Evolutionary conservation across 1,140 invertebrate genomes (phyloP).

Genomic region (Zaprionus davidi): DNA sequence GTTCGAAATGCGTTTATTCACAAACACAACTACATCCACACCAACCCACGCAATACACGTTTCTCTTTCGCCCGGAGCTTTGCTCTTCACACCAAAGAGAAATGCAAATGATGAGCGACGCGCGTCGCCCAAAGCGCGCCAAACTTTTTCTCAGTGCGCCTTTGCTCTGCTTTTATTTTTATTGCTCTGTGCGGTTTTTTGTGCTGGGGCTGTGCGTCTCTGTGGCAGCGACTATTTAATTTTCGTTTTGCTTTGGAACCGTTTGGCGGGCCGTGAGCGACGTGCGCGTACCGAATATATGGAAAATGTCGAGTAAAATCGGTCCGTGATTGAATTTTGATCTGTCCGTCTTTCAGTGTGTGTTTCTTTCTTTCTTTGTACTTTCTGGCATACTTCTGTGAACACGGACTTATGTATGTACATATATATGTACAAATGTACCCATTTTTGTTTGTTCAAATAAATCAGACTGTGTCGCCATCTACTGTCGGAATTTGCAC

Average conservation of each 20-base stretch:
- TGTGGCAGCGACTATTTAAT: constrained; percentile 68
- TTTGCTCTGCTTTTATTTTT: constrained; percentile 81
- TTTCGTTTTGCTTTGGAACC: constrained; percentile 74
- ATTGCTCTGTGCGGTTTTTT: constrained; percentile 63
- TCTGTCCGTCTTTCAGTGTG: constrained; percentile 35
- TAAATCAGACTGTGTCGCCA: constrained; percentile 44
- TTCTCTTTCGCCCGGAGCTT: constrained; percentile 40
- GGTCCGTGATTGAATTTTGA: constrained; percentile 57
- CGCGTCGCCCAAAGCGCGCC: constrained; percentile 63
- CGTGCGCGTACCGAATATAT: constrained; percentile 38
- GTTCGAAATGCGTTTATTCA: background rate
- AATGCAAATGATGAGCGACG: constrained; percentile 57
- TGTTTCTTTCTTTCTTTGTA: constrained; percentile 30
- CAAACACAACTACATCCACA: background rate
- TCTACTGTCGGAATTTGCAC: constrained; percentile 42
- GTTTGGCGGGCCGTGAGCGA: constrained; percentile 54
- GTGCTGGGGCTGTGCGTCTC: constrained; percentile 38
- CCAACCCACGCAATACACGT: background rate
- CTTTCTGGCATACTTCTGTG: background rate
- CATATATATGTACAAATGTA: background rate
- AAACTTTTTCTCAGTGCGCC: constrained; percentile 61
- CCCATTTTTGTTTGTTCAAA: background rate
- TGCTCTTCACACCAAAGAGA: constrained; percentile 51
- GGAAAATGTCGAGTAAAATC: constrained; percentile 49
- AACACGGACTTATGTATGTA: background rate